Evolutionary conservation across 2,888 invertebrate species (phyloP), one percentile per base, ranked within the genome.

Genomic region (Torymus auratus): DNA sequence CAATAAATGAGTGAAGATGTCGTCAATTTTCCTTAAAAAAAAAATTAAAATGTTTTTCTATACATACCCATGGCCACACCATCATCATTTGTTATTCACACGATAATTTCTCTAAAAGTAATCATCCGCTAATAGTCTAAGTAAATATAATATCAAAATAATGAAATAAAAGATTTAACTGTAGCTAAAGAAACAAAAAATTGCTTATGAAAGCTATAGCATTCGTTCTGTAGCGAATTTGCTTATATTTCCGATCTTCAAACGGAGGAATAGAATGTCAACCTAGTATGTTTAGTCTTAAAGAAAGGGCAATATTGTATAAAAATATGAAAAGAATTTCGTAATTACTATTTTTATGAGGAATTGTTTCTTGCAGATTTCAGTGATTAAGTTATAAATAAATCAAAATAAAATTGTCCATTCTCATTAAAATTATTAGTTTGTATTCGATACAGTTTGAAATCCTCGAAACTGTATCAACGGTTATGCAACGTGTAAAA

Each of bases 41-140:
- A 80, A 67, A 55, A 7, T 41, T 41, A 41, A 74, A 62, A 82
- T 83, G 72, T 83, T 84, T 87, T 15, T 85, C 86, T 87, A 89
- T 89, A 89, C 88, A 88, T 89, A 90, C 89, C 90, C 91, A 91
- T 90, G 90, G 90, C 91, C 90, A 91, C 90, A 90, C 89, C 89
- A 90, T 91, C 90, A 90, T 90, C 90, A 90, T 89, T 89, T 89
- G 88, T 90, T 90, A 90, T 89, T 90, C 86, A 90, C 89, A 89
- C 84, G 84, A 86, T 84, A 86, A 73, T 72, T 65, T 20, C 15
- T 70, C 65, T 81, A 72, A 61, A 56, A 56, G 53, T 55, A 55
- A 73, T 23, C 55, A 23, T 77, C 53, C 68, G 61, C 71, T 58
- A 64, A 71, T 60, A 28, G 13, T 72, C 53, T 60, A 71, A 53